Evolutionary conservation across 2,797 vertebrate genomes (phyloP), one percentile per base, ranked within the genome.

Genomic region (Etheostoma nigrum): DNA sequence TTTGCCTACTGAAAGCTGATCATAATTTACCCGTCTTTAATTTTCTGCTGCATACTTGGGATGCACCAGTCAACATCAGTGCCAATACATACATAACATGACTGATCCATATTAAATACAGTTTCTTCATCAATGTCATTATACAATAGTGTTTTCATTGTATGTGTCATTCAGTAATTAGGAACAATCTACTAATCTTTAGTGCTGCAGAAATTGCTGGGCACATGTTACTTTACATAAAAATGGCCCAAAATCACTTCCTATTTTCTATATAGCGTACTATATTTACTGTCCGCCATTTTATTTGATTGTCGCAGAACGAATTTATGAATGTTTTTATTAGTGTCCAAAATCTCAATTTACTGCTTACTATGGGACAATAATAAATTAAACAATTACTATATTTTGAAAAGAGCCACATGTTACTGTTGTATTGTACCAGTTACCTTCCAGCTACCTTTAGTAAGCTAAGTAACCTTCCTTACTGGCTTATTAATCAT

Each of bases 401-500:
- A 7, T 19, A 36, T 25, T 42, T 36, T 58, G 49, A 52, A 23
- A 68, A 42, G 18, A 0, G 4, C 5, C 10, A 6, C 1, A 5
- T 55, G 52, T 48, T 45, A 44, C 25, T 44, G 14, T 62, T 49
- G n/a, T 54, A 51, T 21, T 45, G 25, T 8, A 69, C 15, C 54
- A 4, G 61, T 52, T 44, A 45, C n/a, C n/a, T n/a, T n/a, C n/a
- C n/a, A n/a, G n/a, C n/a, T n/a, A n/a, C n/a, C n/a, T n/a, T n/a
- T n/a, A n/a, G n/a, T n/a, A n/a, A n/a, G n/a, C 47, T 63, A 13
- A 9, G 73, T 25, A 33, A 53, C 27, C 18, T 19, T 59, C 48
- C 53, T 62, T 16, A 71, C 16, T 45, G 74, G 33, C 65, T 72
- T 59, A 67, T 61, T 71, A 49, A 64, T 63, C 57, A 61, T 30